Evolutionary conservation across 2,797 vertebrate species (phyloP).

Genomic region (Amazona ochrocephala): DNA sequence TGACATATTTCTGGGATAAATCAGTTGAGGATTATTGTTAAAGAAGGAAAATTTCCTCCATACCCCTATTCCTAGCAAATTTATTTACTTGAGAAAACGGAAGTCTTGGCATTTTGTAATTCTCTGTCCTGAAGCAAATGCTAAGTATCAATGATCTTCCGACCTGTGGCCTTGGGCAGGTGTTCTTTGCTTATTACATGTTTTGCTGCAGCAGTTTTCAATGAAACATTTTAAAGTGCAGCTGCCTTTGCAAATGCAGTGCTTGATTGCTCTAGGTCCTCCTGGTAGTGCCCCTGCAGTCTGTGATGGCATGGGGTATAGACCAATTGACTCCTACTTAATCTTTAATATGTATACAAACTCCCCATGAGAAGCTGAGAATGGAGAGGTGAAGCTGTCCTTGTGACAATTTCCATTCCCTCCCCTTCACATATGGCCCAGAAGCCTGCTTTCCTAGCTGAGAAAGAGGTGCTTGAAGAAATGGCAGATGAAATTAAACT

Average conservation of each 20-base stretch:
- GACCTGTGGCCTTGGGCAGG: background rate
- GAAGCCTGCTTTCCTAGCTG: background rate
- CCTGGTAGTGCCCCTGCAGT: background rate
- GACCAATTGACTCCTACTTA: background rate
- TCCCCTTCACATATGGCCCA: background rate
- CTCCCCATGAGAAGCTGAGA: background rate
- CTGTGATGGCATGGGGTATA: background rate
- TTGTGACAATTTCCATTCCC: background rate
- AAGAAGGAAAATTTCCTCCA: background rate
- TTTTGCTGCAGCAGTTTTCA: background rate
- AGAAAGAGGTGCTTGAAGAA: background rate
- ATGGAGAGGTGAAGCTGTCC: background rate
- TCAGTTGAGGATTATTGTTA: background rate
- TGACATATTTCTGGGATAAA: background rate
- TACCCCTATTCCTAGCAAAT: background rate
- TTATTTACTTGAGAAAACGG: background rate
- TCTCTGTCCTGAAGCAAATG: background rate
- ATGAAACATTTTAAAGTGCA: background rate
- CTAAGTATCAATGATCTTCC: background rate
- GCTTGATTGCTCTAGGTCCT: background rate
- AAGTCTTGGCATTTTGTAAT: background rate
- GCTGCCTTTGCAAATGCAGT: background rate
- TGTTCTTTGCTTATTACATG: background rate
- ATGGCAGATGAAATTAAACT: background rate
- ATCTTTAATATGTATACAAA: background rate